Evolutionary conservation across 1,140 invertebrate genomes (phyloP), one percentile per base, ranked within the genome.

Genomic region (Pomacea maculata): DNA sequence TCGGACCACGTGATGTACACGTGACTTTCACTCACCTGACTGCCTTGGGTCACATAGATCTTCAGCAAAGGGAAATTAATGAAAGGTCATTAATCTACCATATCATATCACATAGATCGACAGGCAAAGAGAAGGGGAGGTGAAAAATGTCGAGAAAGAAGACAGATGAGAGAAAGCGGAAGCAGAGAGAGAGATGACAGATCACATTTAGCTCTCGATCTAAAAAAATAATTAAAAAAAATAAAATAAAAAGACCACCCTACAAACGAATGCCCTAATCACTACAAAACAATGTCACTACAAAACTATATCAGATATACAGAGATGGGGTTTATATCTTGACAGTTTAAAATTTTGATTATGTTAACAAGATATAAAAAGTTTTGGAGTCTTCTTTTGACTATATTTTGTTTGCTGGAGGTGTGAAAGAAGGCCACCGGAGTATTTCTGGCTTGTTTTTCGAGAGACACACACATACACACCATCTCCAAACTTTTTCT

Each of bases 1-100:
- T 78, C 25, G 15, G 76, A 78, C 14, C 14, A n/a, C 17, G 52
- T 34, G 19, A 78, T 67, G 29, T 67, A 78, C 11, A 68, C 52
- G 61, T 65, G 67, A 78, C 76, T 74, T 11, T 75, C 63, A 8
- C 74, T 70, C 14, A 52, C 2, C 70, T 17, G 52, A 17, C 21
- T 9, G 6, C n/a, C n/a, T 65, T 65, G 64, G 64, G 64, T 65
- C 64, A 65, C 3, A n/a, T 4, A 65, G 64, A 65, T 65, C 64
- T 65, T 17, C 17, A 65, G 64, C 17, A 65, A 65, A 65, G n/a
- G 25, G 2, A 17, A 65, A 65, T n/a, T 65, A 65, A n/a, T 19
- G 25, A 25, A 25, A 25, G 25, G 25, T 25, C 25, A 25, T 25
- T 25, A 25, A 25, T 25, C 25, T 25, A 25, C 25, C 0, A 25